A percentile compares a stretch with the other conserved stretches of the same genome.
Conservation (phyloP, 2,113 vertebrate species). For the Otis tarda region DNA sequence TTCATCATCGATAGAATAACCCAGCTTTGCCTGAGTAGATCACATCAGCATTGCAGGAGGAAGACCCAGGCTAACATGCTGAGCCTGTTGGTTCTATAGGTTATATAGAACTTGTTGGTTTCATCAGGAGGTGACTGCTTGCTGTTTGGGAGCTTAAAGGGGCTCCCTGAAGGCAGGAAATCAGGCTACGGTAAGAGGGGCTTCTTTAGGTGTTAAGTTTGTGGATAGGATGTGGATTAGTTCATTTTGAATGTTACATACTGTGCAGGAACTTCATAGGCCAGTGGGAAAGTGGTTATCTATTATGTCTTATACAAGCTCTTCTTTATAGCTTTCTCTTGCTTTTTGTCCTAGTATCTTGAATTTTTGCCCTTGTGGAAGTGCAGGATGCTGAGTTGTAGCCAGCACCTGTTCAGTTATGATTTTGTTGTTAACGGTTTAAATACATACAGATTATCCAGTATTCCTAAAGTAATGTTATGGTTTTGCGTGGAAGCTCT, state of each 20-base stretch:
- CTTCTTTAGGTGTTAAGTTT: background rate
- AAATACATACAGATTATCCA: background rate
- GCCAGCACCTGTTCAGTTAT: background rate
- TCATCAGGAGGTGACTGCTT: background rate
- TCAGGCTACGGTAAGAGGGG: background rate
- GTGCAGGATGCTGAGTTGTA: background rate
- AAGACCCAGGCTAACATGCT: background rate
- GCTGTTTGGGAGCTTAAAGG: background rate
- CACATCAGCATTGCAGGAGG: background rate
- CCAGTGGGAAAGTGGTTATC: background rate
- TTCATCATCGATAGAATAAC: background rate
- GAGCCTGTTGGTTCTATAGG: background rate
- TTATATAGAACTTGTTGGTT: background rate
- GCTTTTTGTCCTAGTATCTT: background rate
- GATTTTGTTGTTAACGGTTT: background rate
- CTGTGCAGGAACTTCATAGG: background rate
- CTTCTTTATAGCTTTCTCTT: background rate
- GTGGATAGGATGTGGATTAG: background rate
- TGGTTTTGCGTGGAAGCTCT: background rate
- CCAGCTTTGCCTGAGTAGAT: background rate
- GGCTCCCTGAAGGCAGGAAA: background rate
- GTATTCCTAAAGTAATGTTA: background rate
- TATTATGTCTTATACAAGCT: background rate
- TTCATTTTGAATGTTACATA: background rate
- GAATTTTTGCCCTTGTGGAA: background rate